phyloP scores from a whole-genome alignment of 2,797 vertebrate species.

The Chaetodon trifasciatus region DNA sequence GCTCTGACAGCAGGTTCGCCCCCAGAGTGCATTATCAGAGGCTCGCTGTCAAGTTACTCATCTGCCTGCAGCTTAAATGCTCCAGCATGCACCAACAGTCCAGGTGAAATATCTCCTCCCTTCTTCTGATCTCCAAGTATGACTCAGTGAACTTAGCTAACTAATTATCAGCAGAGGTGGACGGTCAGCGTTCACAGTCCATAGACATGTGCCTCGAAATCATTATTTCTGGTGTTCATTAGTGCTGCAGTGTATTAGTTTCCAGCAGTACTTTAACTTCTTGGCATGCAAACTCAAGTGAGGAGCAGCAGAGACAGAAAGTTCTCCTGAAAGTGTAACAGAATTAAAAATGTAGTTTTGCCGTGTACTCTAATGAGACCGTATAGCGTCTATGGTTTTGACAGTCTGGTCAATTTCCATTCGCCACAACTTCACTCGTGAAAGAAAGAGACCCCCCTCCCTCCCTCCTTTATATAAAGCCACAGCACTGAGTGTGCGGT shows the following conservation, averaged over 20 bases:
- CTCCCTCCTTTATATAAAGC: not conserved
- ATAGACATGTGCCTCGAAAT: not conserved
- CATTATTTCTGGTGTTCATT: too few species aligned
- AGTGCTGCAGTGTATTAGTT: not conserved
- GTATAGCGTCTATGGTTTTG: not conserved
- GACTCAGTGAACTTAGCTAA: not conserved
- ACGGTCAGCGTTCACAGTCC: not conserved
- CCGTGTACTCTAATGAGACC: not conserved
- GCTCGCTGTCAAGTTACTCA: conserved; percentile 57
- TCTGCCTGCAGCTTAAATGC: conserved; percentile 47
- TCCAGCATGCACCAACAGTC: conserved; percentile 9
- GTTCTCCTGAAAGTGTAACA: not conserved
- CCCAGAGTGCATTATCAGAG: conserved; percentile 53
- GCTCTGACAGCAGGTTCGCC: conserved; percentile 65
- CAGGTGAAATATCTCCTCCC: conserved; percentile 9
- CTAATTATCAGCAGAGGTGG: not conserved
- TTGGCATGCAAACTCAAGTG: not conserved
- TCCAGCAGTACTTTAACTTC: not conserved
- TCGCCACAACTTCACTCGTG: not conserved
- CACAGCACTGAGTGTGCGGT: not conserved
- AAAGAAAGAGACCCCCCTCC: not conserved
- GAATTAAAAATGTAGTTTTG: not conserved
- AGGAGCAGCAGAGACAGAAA: not conserved
- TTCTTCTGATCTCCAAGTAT: conserved; percentile 1
- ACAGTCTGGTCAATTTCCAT: too few species aligned